Evolutionary conservation across 2,888 invertebrate species (phyloP), one percentile per base, ranked within the genome.

Genomic region (Hydroisotoma schaefferi): DNA sequence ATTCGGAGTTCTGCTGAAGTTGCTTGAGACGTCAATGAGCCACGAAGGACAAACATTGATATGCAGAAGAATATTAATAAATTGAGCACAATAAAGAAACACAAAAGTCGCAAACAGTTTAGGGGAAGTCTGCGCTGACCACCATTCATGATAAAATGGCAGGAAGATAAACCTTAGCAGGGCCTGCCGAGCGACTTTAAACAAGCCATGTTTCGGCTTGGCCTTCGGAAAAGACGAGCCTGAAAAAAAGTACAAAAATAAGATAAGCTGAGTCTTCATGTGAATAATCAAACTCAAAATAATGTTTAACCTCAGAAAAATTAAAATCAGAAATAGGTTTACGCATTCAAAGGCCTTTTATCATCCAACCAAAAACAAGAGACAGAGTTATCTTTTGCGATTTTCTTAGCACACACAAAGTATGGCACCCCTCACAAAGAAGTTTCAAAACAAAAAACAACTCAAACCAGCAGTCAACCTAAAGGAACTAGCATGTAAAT

Each of bases 211-310:
- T 74, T 94, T 92, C 1, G 95, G 93, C 78, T 95, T 95, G 18
- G 92, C 88, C 82, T 95, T 95, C 15, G 94, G 89, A 78, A 95
- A 95, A 61, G 94, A 91, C 40, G 95, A 94, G 48, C 94, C 94
- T 92, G 74, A 57, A 68, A 69, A 52, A 43, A 47, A 52, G 49
- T 20, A 37, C 15, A 22, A 43, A 18, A 43, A 43, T n/a, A n/a
- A n/a, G n/a, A n/a, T n/a, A n/a, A n/a, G n/a, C n/a, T n/a, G n/a
- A n/a, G n/a, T n/a, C n/a, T n/a, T n/a, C n/a, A n/a, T n/a, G n/a
- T n/a, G n/a, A n/a, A n/a, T n/a, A n/a, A n/a, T n/a, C n/a, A n/a
- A n/a, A n/a, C n/a, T n/a, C n/a, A n/a, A n/a, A n/a, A n/a, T n/a
- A n/a, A n/a, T n/a, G n/a, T n/a, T n/a, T n/a, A n/a, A n/a, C n/a